A percentile compares a stretch with the other conserved stretches of the same genome.
Evolutionary conservation across 2,888 invertebrate species (phyloP).

Genomic region (Parnassius glacialis): DNA sequence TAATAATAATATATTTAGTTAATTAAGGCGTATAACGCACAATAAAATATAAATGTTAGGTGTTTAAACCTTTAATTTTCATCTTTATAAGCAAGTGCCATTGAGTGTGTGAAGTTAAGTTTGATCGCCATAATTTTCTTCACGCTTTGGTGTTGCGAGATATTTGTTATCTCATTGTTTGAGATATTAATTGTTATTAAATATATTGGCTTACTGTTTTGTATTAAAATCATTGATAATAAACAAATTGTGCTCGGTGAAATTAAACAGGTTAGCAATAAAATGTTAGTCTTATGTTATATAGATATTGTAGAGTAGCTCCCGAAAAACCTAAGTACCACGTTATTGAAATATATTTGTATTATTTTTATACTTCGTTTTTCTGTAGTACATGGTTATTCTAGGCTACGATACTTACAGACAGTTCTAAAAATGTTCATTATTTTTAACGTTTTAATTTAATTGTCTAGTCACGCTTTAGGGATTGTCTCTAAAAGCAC

Average conservation of each 20-base stretch:
- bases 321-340: neutral
- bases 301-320: neutral
- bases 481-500: conserved; percentile 1
- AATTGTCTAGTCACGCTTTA: conserved; percentile 16
- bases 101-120: conserved; percentile 51
- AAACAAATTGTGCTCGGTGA: conserved; percentile 43
- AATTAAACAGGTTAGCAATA: conserved; percentile 22
- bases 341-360: neutral
- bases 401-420: conserved; percentile 10
- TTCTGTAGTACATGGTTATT: neutral
- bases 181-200: conserved; percentile 25
- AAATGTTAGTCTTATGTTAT: neutral
- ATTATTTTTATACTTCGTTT: neutral
- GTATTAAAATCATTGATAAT: conserved; percentile 16
- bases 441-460: neutral
- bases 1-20: conserved; percentile 36
- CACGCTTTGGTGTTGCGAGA: conserved; percentile 37
- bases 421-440: conserved; percentile 1
- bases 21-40: conserved; percentile 61
- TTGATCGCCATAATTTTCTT: conserved; percentile 49
- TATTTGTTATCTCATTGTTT: conserved; percentile 32
- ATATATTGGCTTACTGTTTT: conserved; percentile 25
- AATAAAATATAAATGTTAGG: conserved; percentile 45
- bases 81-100: conserved; percentile 59
- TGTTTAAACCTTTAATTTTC: conserved; percentile 37